Conservation (phyloP, 2,113 vertebrate species). For the Artemisiospiza belli region DNA sequence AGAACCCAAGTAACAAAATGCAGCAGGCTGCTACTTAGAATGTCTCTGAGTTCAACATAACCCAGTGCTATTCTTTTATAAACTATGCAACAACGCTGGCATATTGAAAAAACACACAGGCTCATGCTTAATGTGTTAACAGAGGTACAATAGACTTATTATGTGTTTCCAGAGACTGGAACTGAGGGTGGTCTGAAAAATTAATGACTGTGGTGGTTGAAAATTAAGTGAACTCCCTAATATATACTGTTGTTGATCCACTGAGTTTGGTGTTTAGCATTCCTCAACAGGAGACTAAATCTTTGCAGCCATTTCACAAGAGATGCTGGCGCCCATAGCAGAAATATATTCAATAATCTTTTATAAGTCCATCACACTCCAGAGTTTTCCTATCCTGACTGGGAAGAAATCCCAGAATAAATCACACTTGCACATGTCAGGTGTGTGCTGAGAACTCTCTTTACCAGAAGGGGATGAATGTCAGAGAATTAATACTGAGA, state of each 20-base stretch:
- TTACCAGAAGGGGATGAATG: not conserved
- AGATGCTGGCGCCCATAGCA: slow-evolving; percentile 76
- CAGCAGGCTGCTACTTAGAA: slow-evolving; percentile 29
- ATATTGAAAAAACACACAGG: slow-evolving; percentile 65
- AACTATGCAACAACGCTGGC: slow-evolving; percentile 65
- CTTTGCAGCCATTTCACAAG: slow-evolving; percentile 74
- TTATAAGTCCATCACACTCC: slow-evolving; percentile 37
- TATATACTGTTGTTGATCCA: slow-evolving; percentile 79
- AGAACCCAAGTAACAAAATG: slow-evolving; percentile 34
- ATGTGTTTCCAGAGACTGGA: slow-evolving; percentile 69
- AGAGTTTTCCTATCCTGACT: not conserved
- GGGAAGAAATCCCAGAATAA: slow-evolving; percentile 20
- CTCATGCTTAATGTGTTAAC: slow-evolving; percentile 64
- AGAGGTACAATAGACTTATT: slow-evolving; percentile 64
- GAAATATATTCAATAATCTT: slow-evolving; percentile 70
- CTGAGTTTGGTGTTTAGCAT: slow-evolving; percentile 79
- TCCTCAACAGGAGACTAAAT: slow-evolving; percentile 80
- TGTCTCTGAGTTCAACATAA: slow-evolving; percentile 33
- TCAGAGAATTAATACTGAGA: not conserved
- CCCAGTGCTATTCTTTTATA: slow-evolving; percentile 66
- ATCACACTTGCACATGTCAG: not conserved
- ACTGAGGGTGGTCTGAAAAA: slow-evolving; percentile 82
- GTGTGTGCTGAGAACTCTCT: not conserved
- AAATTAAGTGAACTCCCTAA: slow-evolving; percentile 80
- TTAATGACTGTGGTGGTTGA: slow-evolving; percentile 76